phyloP scores from a whole-genome alignment of 2,888 invertebrate genomes.

The Norana najaformis region DNA sequence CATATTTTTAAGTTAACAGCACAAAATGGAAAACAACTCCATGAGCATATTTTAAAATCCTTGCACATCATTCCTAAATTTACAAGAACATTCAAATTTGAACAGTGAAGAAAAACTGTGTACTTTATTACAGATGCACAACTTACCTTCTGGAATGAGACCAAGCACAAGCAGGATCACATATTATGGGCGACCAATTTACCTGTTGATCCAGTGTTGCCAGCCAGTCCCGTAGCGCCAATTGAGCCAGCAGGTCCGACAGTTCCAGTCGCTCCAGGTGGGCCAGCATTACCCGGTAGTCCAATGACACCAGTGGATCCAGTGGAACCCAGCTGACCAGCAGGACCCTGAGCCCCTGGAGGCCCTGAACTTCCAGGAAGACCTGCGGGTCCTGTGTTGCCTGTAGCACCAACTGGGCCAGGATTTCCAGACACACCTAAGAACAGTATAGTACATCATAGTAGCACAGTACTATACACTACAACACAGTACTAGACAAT shows the following conservation, averaged over 20 bases:
- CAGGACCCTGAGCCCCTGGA: background rate
- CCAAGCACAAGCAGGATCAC: background rate
- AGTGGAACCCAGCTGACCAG: constrained; percentile 8
- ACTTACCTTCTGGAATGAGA: background rate
- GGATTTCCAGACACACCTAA: background rate
- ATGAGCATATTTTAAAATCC: background rate
- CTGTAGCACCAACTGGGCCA: constrained; percentile 19
- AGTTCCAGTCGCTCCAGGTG: constrained; percentile 9
- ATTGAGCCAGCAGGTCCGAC: background rate
- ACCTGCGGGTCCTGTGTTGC: constrained; percentile 6
- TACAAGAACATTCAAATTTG: background rate
- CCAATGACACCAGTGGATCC: constrained; percentile 3
- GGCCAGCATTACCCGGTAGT: background rate
- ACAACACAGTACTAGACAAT: background rate
- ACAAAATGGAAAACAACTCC: background rate
- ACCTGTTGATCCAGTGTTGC: background rate
- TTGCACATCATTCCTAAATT: background rate
- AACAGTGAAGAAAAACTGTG: background rate
- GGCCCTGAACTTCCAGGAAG: background rate
- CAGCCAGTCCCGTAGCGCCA: background rate
- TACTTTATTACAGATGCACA: background rate
- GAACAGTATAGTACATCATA: background rate
- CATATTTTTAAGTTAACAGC: background rate
- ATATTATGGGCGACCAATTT: background rate
- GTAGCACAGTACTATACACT: background rate